Evolutionary conservation across 2,797 vertebrate genomes (phyloP).

Genomic region (Acipenser oxyrinchus): DNA sequence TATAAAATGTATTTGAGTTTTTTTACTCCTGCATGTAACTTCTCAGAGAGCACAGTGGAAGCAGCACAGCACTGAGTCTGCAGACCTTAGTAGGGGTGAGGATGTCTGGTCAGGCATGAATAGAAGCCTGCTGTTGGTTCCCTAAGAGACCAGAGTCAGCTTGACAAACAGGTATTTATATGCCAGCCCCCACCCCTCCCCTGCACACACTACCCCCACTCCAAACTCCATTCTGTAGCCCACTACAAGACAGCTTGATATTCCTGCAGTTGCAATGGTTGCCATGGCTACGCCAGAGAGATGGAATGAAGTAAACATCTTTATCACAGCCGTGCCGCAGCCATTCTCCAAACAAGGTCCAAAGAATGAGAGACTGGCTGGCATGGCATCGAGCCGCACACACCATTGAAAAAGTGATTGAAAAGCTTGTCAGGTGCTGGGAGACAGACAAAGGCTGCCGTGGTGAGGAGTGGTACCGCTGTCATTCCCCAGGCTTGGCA

Average conservation of each 20-base stretch:
- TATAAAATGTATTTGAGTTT: too few relatives aligned
- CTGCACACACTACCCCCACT: neutral
- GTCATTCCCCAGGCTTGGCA: neutral
- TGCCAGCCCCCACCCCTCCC: neutral
- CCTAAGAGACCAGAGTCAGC: neutral
- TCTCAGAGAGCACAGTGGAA: too few relatives aligned
- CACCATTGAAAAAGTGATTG: neutral
- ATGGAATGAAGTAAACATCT: slow-evolving; percentile 7
- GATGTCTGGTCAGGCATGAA: neutral
- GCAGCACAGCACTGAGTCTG: neutral
- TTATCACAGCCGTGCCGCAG: neutral
- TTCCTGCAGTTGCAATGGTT: neutral
- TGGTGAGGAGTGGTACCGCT: neutral
- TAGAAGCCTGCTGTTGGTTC: neutral
- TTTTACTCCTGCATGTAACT: too few relatives aligned
- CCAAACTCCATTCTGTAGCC: neutral
- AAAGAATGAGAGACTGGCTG: neutral
- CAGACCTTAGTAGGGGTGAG: neutral
- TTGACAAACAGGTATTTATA: neutral
- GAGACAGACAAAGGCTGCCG: neutral
- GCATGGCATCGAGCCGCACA: neutral
- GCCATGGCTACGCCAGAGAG: slow-evolving; percentile 1
- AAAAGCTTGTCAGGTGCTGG: neutral
- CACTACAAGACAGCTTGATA: neutral
- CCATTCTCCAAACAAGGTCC: neutral